phyloP scores from a whole-genome alignment of 2,888 invertebrate species.

The Pogonocherus hispidulus region DNA sequence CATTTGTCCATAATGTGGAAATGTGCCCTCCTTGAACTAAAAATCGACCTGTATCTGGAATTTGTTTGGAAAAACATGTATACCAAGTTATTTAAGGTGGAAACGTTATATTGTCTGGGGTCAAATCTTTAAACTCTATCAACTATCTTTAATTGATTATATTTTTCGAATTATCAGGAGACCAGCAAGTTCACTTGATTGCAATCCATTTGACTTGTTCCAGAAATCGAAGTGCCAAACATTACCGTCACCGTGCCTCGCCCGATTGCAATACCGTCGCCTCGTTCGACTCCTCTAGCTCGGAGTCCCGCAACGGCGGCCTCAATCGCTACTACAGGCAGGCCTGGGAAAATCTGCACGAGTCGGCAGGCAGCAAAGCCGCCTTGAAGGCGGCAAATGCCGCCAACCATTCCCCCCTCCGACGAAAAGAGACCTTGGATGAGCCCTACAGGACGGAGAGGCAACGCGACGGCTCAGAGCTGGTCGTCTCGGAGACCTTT shows the following conservation, averaged over 20 bases:
- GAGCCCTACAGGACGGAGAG: conserved; percentile 72
- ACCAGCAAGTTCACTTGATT: too few relatives aligned
- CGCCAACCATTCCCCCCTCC: conserved; percentile 73
- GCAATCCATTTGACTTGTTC: too few relatives aligned
- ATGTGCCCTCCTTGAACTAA: too few relatives aligned
- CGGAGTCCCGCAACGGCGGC: conserved; percentile 83
- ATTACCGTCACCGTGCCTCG: conserved; percentile 89
- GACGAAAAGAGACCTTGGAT: conserved; percentile 81
- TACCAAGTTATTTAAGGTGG: too few relatives aligned
- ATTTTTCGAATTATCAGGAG: too few relatives aligned
- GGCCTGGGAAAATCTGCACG: conserved; percentile 94
- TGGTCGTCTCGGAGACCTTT: conserved; percentile 77
- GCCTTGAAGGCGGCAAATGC: conserved; percentile 66
- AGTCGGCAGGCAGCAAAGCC: conserved; percentile 78
- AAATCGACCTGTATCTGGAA: too few relatives aligned
- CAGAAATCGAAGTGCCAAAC: conserved; percentile 87
- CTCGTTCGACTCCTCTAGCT: conserved; percentile 89
- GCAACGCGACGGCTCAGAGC: conserved; percentile 79
- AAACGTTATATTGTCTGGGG: too few relatives aligned
- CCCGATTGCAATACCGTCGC: conserved; percentile 93
- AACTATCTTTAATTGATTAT: too few relatives aligned
- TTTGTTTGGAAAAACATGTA: too few relatives aligned
- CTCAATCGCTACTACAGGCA: conserved; percentile 91
- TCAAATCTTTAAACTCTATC: too few relatives aligned
- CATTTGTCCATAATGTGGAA: too few relatives aligned